phyloP scores from a whole-genome alignment of 2,113 vertebrate species.

The Promerops cafer region DNA sequence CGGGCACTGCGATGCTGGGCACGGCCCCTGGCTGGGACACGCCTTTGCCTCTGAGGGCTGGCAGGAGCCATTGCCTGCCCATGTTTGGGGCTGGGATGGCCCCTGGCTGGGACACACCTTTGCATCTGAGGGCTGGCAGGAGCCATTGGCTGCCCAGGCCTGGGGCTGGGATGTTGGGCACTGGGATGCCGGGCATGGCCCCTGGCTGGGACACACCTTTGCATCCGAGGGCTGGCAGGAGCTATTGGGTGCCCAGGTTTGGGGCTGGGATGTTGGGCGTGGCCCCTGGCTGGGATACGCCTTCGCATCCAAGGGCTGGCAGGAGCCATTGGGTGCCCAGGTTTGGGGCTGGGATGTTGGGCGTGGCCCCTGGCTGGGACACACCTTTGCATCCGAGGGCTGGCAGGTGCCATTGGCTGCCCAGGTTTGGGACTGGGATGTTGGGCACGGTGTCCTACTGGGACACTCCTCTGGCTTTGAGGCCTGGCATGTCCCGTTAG shows the following conservation, averaged over 20 bases:
- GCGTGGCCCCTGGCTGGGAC: not conserved
- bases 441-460: not conserved
- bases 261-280: not conserved
- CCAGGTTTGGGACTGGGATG: not conserved
- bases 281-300: fast-evolving
- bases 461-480: not conserved
- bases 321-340: fast-evolving
- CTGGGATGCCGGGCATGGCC: not conserved
- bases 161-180: not conserved
- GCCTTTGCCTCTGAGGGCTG: fast-evolving
- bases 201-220: fast-evolving
- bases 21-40: not conserved
- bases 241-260: fast-evolving
- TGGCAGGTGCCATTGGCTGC: not conserved
- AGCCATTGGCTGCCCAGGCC: fast-evolving
- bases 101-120: fast-evolving
- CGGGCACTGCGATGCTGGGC: not conserved
- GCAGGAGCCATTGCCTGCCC: not conserved
- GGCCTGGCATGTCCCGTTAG: not conserved
- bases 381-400: fast-evolving
- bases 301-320: fast-evolving
- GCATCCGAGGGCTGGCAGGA: fast-evolving
- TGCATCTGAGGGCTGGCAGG: fast-evolving
- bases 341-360: not conserved
- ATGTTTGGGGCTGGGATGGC: not conserved